These are phyloP conservation scores for Megaustenia siamemsis DNA, from an alignment of 2,888 invertebrate species.

Conservation along the genomic window DNA sequence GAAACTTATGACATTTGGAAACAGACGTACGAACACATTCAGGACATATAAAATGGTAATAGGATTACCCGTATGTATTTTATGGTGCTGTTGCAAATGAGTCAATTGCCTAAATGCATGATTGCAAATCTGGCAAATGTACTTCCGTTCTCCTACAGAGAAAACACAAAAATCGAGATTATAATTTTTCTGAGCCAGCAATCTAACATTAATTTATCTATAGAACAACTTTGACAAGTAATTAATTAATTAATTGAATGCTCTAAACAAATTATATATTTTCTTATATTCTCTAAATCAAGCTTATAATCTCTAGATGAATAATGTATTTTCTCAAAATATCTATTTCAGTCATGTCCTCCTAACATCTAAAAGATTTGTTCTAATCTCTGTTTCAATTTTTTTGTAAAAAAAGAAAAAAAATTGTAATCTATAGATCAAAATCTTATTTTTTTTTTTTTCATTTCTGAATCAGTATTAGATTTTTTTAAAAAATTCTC, in stretches of 20 bases:
- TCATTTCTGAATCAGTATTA: not conserved
- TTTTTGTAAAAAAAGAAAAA: too few species aligned
- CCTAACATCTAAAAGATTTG: too few species aligned
- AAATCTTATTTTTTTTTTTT: not conserved
- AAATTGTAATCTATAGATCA: not conserved
- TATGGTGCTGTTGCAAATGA: slow-evolving; percentile 97
- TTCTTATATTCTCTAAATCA: too few species aligned
- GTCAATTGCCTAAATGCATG: slow-evolving; percentile 97
- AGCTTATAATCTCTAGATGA: too few species aligned
- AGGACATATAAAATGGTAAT: slow-evolving; percentile 1
- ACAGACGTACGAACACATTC: not conserved
- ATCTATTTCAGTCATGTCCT: too few species aligned
- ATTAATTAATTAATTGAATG: too few species aligned
- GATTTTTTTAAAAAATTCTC: not conserved
- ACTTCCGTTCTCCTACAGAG: slow-evolving; percentile 29
- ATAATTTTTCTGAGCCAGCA: slow-evolving; percentile 5
- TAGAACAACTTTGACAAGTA: too few species aligned
- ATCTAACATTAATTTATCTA: not conserved
- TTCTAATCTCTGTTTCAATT: too few species aligned
- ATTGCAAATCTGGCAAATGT: slow-evolving; percentile 88
- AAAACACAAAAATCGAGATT: slow-evolving; percentile 26
- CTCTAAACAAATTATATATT: too few species aligned
- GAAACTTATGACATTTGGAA: not conserved
- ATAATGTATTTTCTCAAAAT: too few species aligned
- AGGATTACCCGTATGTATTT: slow-evolving; percentile 92